Evolutionary conservation across 2,888 invertebrate species (phyloP), one percentile per base, ranked within the genome.

Genomic region (Plagodis pulveraria): DNA sequence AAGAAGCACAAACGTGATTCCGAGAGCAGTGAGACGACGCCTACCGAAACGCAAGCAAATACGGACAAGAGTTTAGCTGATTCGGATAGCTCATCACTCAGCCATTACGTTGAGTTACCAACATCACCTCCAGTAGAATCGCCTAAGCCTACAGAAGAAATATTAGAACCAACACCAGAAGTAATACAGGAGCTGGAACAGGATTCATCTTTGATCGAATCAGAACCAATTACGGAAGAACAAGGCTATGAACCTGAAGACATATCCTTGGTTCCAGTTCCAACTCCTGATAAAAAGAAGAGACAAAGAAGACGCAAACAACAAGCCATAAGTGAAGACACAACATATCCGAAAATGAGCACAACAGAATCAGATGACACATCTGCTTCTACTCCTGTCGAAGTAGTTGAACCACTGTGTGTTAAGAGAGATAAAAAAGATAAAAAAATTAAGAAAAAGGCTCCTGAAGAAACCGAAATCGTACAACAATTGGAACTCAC

Each of bases 181-280:
- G 58, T 12, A 12, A 12, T 62, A 38, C 70, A 66, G 56, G 75
- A 73, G 62, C 64, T 63, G 72, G 89, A 92, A 44, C 92, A 91
- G 8, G 75, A 81, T 59, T 91, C 94, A 7, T 90, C 93, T 66
- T 71, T 84, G 65, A 72, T 83, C 34, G 93, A 93, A 56, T 90
- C 90, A 54, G 86, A 88, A 50, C 80, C 83, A 42, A 75, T 82
- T 41, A 85, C 91, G 47, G 93, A 93, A 78, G 95, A 94, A 76
- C 91, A 91, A 62, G 96, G 96, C n/a, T 96, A 96, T 74, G 96
- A 96, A 78, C 94, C 96, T 8, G 96, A 96, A 73, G 94, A 94
- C 66, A 89, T 95, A 63, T 94, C 95, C 0, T 86, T 94, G 32
- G 92, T 74, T 35, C 76, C 72, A 58, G 64, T 76, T 7, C 53